Evolutionary conservation across 1,140 invertebrate genomes (phyloP).

Genomic region (Caenorhabditis latens): DNA sequence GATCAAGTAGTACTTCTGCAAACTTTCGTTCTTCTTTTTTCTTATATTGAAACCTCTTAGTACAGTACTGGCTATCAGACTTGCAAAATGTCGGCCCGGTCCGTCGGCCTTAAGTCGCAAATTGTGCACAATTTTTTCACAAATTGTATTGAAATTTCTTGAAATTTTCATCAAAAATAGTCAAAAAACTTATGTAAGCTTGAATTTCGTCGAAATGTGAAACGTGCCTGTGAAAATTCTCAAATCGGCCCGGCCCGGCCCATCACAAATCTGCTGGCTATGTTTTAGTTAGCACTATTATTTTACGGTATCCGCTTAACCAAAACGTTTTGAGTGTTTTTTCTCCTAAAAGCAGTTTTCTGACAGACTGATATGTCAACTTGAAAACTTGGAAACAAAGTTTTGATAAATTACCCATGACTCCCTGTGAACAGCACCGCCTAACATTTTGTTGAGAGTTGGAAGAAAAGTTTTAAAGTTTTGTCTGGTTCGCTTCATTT

Average conservation of each 20-base stretch:
- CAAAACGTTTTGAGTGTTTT: neutral
- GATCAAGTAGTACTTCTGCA: slow-evolving; percentile 1
- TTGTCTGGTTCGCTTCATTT: neutral
- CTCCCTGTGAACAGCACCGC: slow-evolving; percentile 46
- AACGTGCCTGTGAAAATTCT: too few species aligned
- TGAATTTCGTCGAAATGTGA: too few species aligned
- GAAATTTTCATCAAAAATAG: too few species aligned
- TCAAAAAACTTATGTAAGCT: too few species aligned
- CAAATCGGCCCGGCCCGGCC: too few species aligned
- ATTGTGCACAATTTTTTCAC: too few species aligned
- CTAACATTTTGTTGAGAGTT: neutral
- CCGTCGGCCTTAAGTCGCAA: too few species aligned
- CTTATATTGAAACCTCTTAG: neutral
- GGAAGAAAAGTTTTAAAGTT: neutral
- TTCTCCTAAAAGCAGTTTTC: neutral
- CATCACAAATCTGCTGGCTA: too few species aligned
- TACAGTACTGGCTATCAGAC: neutral
- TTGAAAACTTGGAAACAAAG: neutral
- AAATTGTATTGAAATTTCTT: too few species aligned
- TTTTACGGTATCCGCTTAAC: too few species aligned
- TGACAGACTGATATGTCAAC: slow-evolving; percentile 54
- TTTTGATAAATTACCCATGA: slow-evolving; percentile 44
- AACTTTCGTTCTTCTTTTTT: neutral
- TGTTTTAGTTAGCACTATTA: too few species aligned
- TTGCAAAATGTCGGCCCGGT: neutral